Evolutionary conservation across 2,113 vertebrate species (phyloP).

Genomic region (Rana temporaria): DNA sequence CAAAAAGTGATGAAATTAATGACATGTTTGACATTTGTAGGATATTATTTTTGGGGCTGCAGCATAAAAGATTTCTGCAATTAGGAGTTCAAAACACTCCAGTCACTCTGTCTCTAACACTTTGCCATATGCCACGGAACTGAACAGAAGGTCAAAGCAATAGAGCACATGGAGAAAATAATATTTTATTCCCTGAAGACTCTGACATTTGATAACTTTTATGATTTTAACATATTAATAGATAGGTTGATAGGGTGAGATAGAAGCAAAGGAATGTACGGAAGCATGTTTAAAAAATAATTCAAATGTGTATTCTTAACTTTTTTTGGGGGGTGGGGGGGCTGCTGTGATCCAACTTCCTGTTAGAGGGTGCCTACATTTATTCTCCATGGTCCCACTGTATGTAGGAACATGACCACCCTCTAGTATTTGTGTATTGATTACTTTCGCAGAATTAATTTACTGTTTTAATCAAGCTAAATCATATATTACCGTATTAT

Average conservation of each 20-base stretch:
- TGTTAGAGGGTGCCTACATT: no score
- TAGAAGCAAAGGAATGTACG: neutral
- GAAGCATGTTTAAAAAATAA: neutral
- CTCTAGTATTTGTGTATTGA: no score
- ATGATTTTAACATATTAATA: conserved; percentile 38
- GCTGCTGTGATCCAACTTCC: no score
- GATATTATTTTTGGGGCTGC: neutral
- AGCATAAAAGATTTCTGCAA: conserved; percentile 7
- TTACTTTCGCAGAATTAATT: no score
- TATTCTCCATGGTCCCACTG: no score
- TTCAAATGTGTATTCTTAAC: no score
- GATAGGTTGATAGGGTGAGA: neutral
- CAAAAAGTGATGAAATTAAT: neutral
- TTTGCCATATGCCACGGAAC: conserved; percentile 45
- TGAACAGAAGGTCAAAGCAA: conserved; percentile 46
- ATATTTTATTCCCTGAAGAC: conserved; percentile 16
- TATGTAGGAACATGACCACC: no score
- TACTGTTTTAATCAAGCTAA: no score
- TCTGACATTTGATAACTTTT: conserved; percentile 34
- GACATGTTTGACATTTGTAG: neutral
- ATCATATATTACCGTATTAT: no score
- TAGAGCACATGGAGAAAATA: neutral
- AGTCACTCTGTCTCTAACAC: conserved; percentile 34
- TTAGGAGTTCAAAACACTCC: conserved; percentile 40
- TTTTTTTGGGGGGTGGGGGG: no score